Conservation (phyloP, 2,797 vertebrate species). For the Hippoglossus hippoglossus region DNA sequence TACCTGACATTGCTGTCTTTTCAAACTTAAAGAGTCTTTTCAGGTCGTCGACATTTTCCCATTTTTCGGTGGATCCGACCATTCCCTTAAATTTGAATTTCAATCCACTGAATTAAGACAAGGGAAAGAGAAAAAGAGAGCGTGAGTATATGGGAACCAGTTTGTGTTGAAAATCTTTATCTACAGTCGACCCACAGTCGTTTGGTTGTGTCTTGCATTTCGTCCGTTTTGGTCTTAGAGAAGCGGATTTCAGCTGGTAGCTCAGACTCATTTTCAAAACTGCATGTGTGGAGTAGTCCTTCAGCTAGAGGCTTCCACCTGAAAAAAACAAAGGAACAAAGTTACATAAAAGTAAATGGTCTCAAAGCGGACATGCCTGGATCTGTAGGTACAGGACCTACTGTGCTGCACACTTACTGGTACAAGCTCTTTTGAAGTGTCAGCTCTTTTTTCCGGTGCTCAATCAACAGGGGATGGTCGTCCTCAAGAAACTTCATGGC, state of each 20-base stretch:
- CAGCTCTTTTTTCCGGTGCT: conserved; percentile 52
- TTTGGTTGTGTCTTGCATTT: background rate
- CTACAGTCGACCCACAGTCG: conserved; percentile 28
- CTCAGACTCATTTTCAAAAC: background rate
- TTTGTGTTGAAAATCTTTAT: background rate
- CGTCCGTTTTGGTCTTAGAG: conserved; percentile 17
- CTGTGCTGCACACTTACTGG: conserved; percentile 53
- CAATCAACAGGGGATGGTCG: conserved; percentile 44
- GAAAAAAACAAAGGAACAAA: background rate
- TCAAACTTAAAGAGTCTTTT: conserved; percentile 64
- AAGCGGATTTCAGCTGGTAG: conserved; percentile 49
- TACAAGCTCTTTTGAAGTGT: conserved; percentile 31
- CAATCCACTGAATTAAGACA: conserved; percentile 40
- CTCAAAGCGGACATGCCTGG: too few species aligned
- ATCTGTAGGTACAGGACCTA: too few species aligned
- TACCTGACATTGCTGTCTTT: conserved; percentile 74
- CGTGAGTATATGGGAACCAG: background rate
- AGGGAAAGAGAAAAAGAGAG: background rate
- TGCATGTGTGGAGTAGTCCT: conserved; percentile 27
- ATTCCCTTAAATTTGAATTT: conserved; percentile 75
- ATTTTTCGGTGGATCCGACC: conserved; percentile 59
- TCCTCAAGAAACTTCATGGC: conserved; percentile 65
- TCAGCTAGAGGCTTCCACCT: conserved; percentile 51
- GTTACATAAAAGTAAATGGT: background rate
- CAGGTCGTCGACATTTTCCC: conserved; percentile 75